Base-by-base conservation (phyloP, 1,140 invertebrate genomes). In the Drosophila tristis region DNA sequence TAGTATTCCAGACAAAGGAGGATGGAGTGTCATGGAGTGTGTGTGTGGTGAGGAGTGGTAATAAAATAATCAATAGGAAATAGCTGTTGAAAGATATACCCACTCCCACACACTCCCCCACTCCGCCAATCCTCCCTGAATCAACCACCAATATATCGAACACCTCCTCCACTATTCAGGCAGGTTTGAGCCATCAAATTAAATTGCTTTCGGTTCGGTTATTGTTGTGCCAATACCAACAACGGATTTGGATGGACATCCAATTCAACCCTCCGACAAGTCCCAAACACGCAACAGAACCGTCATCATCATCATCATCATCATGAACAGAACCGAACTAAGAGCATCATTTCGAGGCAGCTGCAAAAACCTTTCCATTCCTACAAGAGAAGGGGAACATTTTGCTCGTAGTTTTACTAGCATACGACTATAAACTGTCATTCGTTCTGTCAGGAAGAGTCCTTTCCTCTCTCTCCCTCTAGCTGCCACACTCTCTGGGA, bases 211-310 rank as follows among this genome's bases (percentile, higher is more conserved):
- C 56, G 80, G 81, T 84, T 72, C 35, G 35, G 35, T 13, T 39
- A 13, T 75, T 86, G 81, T 84, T 84, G 77, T 86, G 70, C 80
- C 80, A 84, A 84, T 66, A 85, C 65, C 65, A 74, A 75, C 61
- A 67, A 78, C 76, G 71, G 15, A 54, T 39, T 39, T 13, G 35
- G 35, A 39, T 39, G 11, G 11, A 61, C 31, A 55, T 29, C 74
- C 58, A 64, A 47, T 39, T 42, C 76, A 85, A 84, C 80, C 80
- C 80, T 84, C 80, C 66, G 53, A 56, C 49, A 29, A 60, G 49
- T 51, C 43, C 53, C 48, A 62, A 85, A 85, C 80, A 85, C 79
- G 79, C 80, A 84, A 63, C 65, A 57, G 80, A 50, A 44, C 26
- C 39, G 45, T 48, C 47, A 23, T 23, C 47, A 45, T 44, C 54